Evolutionary conservation across 1,140 invertebrate species (phyloP), one percentile per base, ranked within the genome.

Genomic region (Vanessa tameamea): DNA sequence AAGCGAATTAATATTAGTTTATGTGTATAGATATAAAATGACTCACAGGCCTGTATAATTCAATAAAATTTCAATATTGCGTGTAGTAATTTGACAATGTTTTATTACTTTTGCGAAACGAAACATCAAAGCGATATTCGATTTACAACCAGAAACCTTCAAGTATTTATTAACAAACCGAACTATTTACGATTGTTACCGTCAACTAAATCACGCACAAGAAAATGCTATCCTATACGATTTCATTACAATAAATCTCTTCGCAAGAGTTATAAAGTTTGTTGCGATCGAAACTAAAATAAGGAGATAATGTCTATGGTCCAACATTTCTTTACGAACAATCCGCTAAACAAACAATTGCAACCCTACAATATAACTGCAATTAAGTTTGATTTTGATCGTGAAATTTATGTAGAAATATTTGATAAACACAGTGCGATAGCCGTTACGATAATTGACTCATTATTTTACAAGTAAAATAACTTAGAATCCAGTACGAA

Each of bases 231-330:
- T 85, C 82, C 80, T 83, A 82, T 88, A 83, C 85, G 84, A 89
- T 88, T 90, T 89, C 86, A 89, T 88, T 90, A 86, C 80, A 85
- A 90, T 90, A 90, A 90, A 90, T 90, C 84, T 83, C 74, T 67
- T 50, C 31, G 67, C 65, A 68, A 16, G 76, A 88, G 85, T 87
- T 90, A 82, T 89, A 89, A 89, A 89, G 80, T 89, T 87, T 82
- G 79, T 76, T 78, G 82, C 82, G 79, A 87, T 84, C 79, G 81
- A 84, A 82, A 83, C 82, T 84, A 81, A 87, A 83, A 82, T 84
- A 83, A 84, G 74, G 77, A 85, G 86, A 90, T 90, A 88, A 88
- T 90, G 85, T 87, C 80, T 81, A 65, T 78, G 83, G 75, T 86
- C 84, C 83, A 83, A 72, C 80, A 76, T 83, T 88, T 87, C 83